These are phyloP conservation scores for Parnassius mnemosyne DNA, from an alignment of 2,888 invertebrate species.

Conservation along the genomic window DNA sequence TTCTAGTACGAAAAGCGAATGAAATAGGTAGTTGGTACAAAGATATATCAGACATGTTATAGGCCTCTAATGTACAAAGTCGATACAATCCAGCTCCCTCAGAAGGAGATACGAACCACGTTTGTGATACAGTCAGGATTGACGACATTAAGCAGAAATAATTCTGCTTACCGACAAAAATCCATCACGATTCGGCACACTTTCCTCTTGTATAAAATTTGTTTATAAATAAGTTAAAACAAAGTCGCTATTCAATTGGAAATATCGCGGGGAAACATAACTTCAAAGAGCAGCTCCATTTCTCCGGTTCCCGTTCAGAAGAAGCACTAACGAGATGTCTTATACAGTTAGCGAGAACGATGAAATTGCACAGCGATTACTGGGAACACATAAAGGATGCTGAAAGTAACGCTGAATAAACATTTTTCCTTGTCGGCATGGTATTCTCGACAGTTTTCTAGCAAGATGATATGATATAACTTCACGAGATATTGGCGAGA, in stretches of 20 bases:
- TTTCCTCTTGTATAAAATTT: not conserved
- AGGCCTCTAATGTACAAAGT: too few species aligned
- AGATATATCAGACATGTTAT: not conserved
- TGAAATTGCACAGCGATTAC: conserved; percentile 22
- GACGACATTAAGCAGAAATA: too few species aligned
- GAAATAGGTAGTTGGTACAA: not conserved
- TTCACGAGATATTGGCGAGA: not conserved
- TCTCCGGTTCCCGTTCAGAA: conserved; percentile 3
- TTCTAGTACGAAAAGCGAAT: too few species aligned
- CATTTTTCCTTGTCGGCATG: not conserved
- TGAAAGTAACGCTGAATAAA: conserved; percentile 22
- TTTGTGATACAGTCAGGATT: too few species aligned
- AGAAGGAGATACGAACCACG: too few species aligned
- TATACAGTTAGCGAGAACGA: conserved; percentile 12
- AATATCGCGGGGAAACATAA: conserved; percentile 2
- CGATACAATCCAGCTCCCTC: too few species aligned
- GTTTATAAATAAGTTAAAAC: not conserved
- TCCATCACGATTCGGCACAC: too few species aligned
- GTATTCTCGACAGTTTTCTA: conserved; percentile 4
- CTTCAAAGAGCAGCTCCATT: conserved; percentile 10
- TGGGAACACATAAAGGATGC: conserved; percentile 17
- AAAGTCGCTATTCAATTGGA: conserved; percentile 13
- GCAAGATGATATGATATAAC: conserved; percentile 3
- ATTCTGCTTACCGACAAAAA: too few species aligned
- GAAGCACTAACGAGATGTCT: conserved; percentile 23